Conservation (phyloP, 1,140 invertebrate species). For the Drosophila eugracilis region DNA sequence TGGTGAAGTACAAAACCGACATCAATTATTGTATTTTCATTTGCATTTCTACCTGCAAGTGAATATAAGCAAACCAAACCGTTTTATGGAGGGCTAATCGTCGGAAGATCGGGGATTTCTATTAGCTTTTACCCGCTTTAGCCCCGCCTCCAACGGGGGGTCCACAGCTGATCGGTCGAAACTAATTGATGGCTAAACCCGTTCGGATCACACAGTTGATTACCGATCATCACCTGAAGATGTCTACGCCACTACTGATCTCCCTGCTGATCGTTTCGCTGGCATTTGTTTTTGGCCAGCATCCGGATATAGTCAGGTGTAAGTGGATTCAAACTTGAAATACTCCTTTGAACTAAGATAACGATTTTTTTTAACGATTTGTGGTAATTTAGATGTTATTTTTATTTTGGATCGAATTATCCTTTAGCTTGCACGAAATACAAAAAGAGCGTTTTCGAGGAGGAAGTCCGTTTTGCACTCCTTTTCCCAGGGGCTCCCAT, state of each 20-base stretch:
- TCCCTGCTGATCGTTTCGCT: slow-evolving; percentile 22
- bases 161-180: slow-evolving; percentile 8
- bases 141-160: background rate
- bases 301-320: slow-evolving; percentile 34
- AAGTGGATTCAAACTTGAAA: slow-evolving; percentile 24
- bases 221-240: slow-evolving; percentile 29
- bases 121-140: slow-evolving; percentile 27
- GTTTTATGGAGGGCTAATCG: background rate
- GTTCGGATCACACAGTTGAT: slow-evolving; percentile 22
- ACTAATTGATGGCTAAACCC: slow-evolving; percentile 26
- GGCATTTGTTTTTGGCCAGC: slow-evolving; percentile 24
- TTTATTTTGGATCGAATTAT: background rate
- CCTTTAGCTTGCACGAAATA: slow-evolving; percentile 52
- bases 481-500: slow-evolving; percentile 59
- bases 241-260: slow-evolving; percentile 18
- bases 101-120: slow-evolving; percentile 7
- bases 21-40: slow-evolving; percentile 8
- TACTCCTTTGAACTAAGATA: too few relatives aligned
- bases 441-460: slow-evolving; percentile 64
- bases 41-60: slow-evolving; percentile 4
- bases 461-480: slow-evolving; percentile 53
- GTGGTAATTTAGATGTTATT: too few relatives aligned
- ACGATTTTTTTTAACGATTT: too few relatives aligned
- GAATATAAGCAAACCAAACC: slow-evolving; percentile 11
- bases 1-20: background rate